Base-by-base conservation (phyloP, 2,113 vertebrate genomes). In the Sorex araneus region DNA sequence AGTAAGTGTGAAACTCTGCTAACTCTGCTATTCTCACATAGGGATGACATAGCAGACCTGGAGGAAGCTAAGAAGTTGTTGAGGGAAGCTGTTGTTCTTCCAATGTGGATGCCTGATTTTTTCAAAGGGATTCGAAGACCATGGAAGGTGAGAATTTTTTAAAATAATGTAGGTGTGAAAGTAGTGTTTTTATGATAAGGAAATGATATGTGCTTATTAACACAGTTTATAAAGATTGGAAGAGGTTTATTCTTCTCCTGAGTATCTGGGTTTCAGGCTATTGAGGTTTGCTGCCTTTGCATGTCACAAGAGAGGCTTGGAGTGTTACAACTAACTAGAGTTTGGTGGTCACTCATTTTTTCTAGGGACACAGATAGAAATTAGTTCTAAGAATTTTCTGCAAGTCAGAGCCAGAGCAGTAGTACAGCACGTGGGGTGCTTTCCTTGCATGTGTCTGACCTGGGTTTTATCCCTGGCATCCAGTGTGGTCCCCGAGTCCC, bases 61-160 rank as follows among this genome's bases (percentile, higher is more conserved):
- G 98, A 98, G 93, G 98, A 98, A 95, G 98, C 98, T 75, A 98
- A 98, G 97, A 98, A 98, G 94, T 96, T 98, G 95, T 91, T 98
- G 66, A 97, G 98, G 89, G 98, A 98, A 97, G 98, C 98, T 67
- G 98, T 98, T 0, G 98, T 98, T 94, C 98, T 98, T 95, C 98
- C 98, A 2, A 98, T 98, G 98, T 98, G 98, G 98, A 98, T 98
- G 98, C 98, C 98, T 88, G 98, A 98, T 97, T 98, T 98, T 95
- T 98, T 98, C 97, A 98, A 98, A 95, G 98, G 98, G 74, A 98
- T 98, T 88, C 96, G 98, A 94, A 97, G 98, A 96, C 98, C 98
- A 6, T 98, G 98, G 98, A 98, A 98, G 98, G 98, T 98, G 94
- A 95, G 97, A 83, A 85, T 92, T 89, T 84, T 70, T 75, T 47